Base-by-base conservation (phyloP, 2,113 vertebrate species). In the Parus major region DNA sequence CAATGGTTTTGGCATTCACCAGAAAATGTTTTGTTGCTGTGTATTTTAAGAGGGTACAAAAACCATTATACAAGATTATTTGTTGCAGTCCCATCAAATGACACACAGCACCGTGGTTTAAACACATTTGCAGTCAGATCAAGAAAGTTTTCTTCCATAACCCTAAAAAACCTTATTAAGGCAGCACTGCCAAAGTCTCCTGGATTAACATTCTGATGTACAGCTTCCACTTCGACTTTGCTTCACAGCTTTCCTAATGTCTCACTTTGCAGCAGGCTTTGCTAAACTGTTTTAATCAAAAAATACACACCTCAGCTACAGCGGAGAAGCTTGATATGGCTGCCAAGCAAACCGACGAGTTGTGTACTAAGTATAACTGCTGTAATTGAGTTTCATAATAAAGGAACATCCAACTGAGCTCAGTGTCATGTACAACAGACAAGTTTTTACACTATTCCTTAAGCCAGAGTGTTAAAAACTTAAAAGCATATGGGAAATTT, bases 231-330 rank as follows among this genome's bases (percentile, higher is more conserved):
- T 90, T 86, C 57, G 44, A 53, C 53, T 88, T 75, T 41, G 15
- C 55, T 73, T 78, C 65, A 81, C 12, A 59, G 69, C 72, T 73
- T 57, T 82, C 88, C 68, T 90, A 77, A 90, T 25, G 44, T 90
- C 70, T 81, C 64, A 31, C n/a, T 73, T 20, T 24, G 65, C 9
- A 86, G 73, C 39, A 63, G 35, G 25, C 88, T 83, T 79, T 88
- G 57, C 42, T 82, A 60, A 92, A 91, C 22, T 53, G 27, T 53
- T 95, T 60, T 82, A 93, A 97, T 61, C 41, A 44, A 93, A 92
- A 96, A 96, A 85, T 21, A 88, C 7, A 91, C 29, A 90, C 56
- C 52, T 96, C 52, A 69, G 44, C 24, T 78, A 95, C 11, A 22
- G 53, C 36, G 73, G 73, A 90, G 35, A 83, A 94, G 68, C 53